These are phyloP conservation scores for Coilia nasus DNA, from an alignment of 2,797 vertebrate species.

Conservation along the genomic window DNA sequence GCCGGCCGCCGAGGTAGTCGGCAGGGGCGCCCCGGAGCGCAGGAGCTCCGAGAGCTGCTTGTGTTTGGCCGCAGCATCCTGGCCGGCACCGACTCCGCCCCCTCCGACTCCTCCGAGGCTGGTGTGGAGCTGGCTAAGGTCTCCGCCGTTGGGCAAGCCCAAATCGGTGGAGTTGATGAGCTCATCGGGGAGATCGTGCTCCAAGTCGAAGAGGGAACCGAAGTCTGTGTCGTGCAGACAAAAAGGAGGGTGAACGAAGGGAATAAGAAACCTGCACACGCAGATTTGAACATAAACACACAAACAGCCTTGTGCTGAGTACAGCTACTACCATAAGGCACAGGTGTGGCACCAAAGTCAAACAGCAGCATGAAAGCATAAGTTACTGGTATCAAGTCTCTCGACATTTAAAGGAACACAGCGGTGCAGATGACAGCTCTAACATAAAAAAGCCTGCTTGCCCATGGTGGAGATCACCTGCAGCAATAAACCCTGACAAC, in stretches of 20 bases:
- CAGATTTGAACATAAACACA: background rate
- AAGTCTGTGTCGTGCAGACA: slow-evolving; percentile 78
- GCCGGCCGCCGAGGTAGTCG: slow-evolving; percentile 72
- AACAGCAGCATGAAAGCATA: background rate
- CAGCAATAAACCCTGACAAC: background rate
- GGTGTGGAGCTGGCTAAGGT: slow-evolving; percentile 88
- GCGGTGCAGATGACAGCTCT: background rate
- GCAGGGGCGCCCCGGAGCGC: slow-evolving; percentile 76
- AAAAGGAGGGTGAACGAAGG: background rate
- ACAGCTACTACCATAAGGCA: background rate
- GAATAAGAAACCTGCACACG: background rate
- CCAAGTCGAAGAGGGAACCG: slow-evolving; percentile 94
- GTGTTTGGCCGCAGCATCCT: slow-evolving; percentile 96
- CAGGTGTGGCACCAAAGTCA: background rate
- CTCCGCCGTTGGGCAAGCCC: slow-evolving; percentile 88
- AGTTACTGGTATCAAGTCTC: background rate
- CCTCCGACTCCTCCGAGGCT: slow-evolving; percentile 67
- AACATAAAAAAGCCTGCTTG: background rate
- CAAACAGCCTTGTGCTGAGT: background rate
- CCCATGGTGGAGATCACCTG: background rate
- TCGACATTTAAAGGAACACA: background rate
- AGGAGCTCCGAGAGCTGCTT: slow-evolving; percentile 97
- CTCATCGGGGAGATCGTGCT: slow-evolving; percentile 97
- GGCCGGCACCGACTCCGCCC: slow-evolving; percentile 60
- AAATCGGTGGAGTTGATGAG: slow-evolving; percentile 94